These are phyloP conservation scores for Pygoscelis adeliae DNA, from an alignment of 2,113 vertebrate genomes.

Conservation along the genomic window DNA sequence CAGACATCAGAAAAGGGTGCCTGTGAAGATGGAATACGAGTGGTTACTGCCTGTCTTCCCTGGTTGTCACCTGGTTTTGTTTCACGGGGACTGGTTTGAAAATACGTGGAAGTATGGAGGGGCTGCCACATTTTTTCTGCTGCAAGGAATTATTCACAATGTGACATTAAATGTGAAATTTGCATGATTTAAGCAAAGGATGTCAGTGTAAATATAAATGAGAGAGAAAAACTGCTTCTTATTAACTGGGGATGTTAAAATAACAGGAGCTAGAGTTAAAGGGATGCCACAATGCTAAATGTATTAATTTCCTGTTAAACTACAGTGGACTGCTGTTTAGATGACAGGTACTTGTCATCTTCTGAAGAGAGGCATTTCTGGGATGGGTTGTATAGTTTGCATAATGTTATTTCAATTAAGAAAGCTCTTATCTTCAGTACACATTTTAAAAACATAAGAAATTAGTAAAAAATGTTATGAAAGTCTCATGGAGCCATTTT, in stretches of 20 bases:
- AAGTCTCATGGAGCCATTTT: background rate
- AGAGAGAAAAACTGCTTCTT: background rate
- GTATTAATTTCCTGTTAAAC: background rate
- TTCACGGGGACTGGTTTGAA: background rate
- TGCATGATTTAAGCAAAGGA: background rate
- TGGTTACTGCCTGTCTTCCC: background rate
- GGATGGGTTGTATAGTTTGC: background rate
- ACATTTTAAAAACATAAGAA: background rate
- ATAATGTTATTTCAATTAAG: background rate
- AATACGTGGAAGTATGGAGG: background rate
- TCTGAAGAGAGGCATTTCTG: background rate
- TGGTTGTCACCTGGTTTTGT: background rate
- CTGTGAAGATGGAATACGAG: fast-evolving
- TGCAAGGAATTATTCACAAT: background rate
- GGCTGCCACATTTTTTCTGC: background rate
- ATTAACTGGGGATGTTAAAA: background rate
- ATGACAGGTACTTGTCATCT: too few species aligned
- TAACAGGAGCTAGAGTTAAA: background rate
- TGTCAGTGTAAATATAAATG: background rate
- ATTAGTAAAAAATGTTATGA: background rate
- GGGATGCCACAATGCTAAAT: background rate
- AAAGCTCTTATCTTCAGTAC: background rate
- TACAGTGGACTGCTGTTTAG: background rate
- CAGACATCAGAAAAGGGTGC: background rate
- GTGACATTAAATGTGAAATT: background rate